Conservation (phyloP, 2,888 invertebrate genomes). For the Heteromurus nitidus region DNA sequence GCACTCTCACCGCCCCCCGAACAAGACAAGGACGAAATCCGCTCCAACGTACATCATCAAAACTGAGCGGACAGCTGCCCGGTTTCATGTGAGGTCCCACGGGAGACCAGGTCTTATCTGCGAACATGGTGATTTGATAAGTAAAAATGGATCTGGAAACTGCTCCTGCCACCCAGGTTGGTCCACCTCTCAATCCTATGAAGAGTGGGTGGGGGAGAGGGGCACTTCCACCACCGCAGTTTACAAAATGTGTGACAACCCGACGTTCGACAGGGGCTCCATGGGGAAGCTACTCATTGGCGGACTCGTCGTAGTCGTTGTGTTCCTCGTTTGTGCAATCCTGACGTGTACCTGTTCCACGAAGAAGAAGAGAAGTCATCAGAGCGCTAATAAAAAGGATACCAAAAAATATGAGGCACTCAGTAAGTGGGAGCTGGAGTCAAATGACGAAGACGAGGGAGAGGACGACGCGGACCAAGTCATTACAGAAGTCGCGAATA, state of each 20-base stretch:
- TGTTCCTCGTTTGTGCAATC: neutral
- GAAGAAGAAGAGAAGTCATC: neutral
- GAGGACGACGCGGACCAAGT: conserved; percentile 34
- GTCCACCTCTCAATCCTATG: conserved; percentile 22
- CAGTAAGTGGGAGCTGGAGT: neutral
- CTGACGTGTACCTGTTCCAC: neutral
- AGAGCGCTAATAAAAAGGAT: neutral
- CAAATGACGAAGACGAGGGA: neutral
- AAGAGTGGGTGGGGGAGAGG: conserved; percentile 26
- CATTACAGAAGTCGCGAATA: conserved; percentile 40
- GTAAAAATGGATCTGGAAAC: conserved; percentile 1
- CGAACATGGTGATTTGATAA: conserved; percentile 15
- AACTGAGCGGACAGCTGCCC: too few relatives aligned
- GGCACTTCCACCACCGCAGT: neutral
- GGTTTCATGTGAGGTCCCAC: too few relatives aligned
- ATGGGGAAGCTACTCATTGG: neutral
- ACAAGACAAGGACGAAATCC: neutral
- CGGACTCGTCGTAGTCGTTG: neutral
- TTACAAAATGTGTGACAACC: conserved; percentile 5
- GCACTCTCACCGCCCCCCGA: neutral
- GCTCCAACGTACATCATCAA: too few relatives aligned
- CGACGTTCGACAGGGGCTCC: neutral
- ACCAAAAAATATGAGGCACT: neutral
- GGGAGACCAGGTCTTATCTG: conserved; percentile 8
- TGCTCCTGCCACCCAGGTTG: conserved; percentile 42